Base-by-base conservation (phyloP, 2,888 invertebrate species). In the Hypomecis punctinalis region DNA sequence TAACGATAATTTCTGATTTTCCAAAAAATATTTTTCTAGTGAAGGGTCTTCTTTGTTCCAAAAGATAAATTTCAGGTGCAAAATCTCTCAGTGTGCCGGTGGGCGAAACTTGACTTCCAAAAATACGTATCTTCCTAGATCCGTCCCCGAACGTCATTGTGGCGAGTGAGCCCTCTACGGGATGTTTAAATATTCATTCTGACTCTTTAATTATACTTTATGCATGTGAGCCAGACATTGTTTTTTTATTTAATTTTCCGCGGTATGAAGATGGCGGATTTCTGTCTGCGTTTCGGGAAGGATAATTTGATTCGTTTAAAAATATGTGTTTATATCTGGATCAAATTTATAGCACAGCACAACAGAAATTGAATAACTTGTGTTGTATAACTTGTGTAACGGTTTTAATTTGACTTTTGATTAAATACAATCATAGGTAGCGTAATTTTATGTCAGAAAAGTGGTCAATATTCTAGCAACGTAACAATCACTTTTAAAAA, bases 151-250 rank as follows among this genome's bases (percentile, higher is more conserved):
- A 87, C 85, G 86, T 88, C 89, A 92, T 91, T 91, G 91, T 90
- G 83, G 76, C 76, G 80, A 84, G 88, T 79, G 81, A 83, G 82
- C 88, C 83, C 90, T 90, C 84, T 79, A 61, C 65, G 43, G 80
- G 75, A 85, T 81, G 85, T 92, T 91, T 92, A 89, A 93, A 93
- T 92, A 92, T 93, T 93, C 92, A 93, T 93, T 88, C 83, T 81
- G 84, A 81, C 88, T 87, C 88, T 89, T 91, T 92, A 92, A 92
- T 92, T 91, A 91, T 90, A 87, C 90, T 83, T 77, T 84, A 85
- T 85, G 85, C 89, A 91, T 90, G 86, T 91, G 91, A 87, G 87
- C 79, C 80, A 76, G 74, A 81, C 78, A 79, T 80, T 84, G 80
- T 84, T 79, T 79, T 80, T 76, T 82, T 82, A 52, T 47, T 65